These are phyloP conservation scores for Streptopelia turtur DNA, from an alignment of 2,797 vertebrate species.

Conservation along the genomic window DNA sequence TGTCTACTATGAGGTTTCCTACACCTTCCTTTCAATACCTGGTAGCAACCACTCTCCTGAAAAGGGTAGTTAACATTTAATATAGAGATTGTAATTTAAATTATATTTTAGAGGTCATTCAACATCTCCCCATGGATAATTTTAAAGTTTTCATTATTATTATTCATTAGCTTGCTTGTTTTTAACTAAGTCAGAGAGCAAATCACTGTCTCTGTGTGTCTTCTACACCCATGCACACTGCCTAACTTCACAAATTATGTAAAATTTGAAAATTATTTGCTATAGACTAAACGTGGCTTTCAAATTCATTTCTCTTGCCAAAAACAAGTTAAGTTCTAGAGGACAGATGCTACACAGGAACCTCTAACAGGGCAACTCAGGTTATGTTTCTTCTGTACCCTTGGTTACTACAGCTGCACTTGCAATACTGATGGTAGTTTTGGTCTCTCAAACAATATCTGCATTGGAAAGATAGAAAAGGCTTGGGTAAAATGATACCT, in stretches of 20 bases:
- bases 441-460: not conserved
- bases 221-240: not conserved
- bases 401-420: not conserved
- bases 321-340: not conserved
- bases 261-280: not conserved
- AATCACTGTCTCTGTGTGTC: not conserved
- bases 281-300: not conserved
- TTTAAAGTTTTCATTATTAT: not conserved
- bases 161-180: not conserved
- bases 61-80: not conserved
- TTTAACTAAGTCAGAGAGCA: not conserved
- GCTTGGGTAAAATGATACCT: constrained; percentile 21
- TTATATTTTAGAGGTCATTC: not conserved
- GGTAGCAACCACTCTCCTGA: not conserved
- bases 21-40: not conserved
- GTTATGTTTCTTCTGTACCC: not conserved
- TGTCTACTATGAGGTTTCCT: not conserved
- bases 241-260: not conserved
- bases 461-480: constrained; percentile 7
- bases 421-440: constrained; percentile 9
- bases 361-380: not conserved
- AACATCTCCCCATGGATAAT: not conserved
- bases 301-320: not conserved
- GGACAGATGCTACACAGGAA: not conserved
- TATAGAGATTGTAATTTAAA: not conserved